Evolutionary conservation across 2,888 invertebrate species (phyloP), one percentile per base, ranked within the genome.

Genomic region (Blastobasis lacticolella): DNA sequence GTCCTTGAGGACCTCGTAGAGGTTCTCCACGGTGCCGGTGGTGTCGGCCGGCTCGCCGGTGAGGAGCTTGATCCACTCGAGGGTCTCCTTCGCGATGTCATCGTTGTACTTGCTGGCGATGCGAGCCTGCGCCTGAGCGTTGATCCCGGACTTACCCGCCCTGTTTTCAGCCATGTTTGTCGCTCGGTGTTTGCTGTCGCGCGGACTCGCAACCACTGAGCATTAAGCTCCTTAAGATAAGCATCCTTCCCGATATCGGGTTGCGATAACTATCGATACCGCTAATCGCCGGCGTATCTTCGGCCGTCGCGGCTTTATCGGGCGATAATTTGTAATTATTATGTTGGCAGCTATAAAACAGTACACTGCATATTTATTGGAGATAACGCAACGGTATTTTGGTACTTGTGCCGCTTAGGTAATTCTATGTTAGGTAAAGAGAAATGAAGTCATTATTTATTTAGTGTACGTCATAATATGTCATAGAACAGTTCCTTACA

Each of bases 71-170:
- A 99, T 94, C 99, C 99, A 99, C 86, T 95, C 94, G 67, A 98
- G 89, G 60, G 95, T 94, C 88, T 99, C 97, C 56, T 91, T 92
- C 8, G 98, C 99, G 66, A 97, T 91, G 62, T 95, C 95, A 66
- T 96, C 94, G 81, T 95, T 98, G 90, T 98, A 99, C 89, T 99
- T 99, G 82, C 96, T 96, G 80, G 97, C 94, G 71, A 99, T 96
- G 94, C 74, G 75, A 42, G 81, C 81, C 62, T 88, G 88, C 9
- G 88, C 88, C 58, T 87, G 82, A 56, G 87, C 88, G 71, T 88
- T 88, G 75, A 88, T 86, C 67, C 88, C 88, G 64, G 88, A 81
- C 67, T 88, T 88, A 6, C 78, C 83, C 63, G 88, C 88, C 57
- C 88, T 81, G 59, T 82, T 77, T 50, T 88, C 87, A 44, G 83